Evolutionary conservation across 2,888 invertebrate genomes (phyloP).

Genomic region (Cryptocephalus primarius): DNA sequence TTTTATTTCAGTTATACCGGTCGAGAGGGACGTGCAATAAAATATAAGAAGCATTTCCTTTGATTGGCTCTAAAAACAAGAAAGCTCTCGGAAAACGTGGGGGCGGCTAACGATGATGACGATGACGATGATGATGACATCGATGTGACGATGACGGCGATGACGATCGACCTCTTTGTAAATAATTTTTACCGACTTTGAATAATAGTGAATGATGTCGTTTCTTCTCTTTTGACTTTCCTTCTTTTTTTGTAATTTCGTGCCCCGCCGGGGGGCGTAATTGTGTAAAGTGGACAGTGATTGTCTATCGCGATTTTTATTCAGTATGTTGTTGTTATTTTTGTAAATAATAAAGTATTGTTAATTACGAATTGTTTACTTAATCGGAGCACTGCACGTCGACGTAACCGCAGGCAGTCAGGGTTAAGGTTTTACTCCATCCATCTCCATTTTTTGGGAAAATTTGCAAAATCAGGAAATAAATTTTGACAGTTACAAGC

Average conservation of each 20-base stretch:
- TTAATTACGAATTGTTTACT: constrained; percentile 18
- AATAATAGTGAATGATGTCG: too few species aligned
- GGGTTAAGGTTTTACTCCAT: too few species aligned
- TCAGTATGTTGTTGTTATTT: constrained; percentile 28
- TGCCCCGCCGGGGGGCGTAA: too few species aligned
- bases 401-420: neutral
- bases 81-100: constrained; percentile 17
- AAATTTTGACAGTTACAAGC: too few species aligned
- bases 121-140: too few species aligned
- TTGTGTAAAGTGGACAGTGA: constrained; percentile 5
- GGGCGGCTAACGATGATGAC: neutral
- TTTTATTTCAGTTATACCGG: constrained; percentile 22
- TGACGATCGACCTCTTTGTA: too few species aligned
- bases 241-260: too few species aligned
- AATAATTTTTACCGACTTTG: too few species aligned
- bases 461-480: too few species aligned
- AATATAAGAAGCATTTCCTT: constrained; percentile 18
- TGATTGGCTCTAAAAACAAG: constrained; percentile 11
- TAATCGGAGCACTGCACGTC: constrained; percentile 3
- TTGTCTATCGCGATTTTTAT: constrained; percentile 18
- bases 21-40: constrained; percentile 23
- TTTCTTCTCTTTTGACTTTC: too few species aligned
- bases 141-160: too few species aligned
- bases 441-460: too few species aligned
- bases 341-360: constrained; percentile 28